phyloP scores from a whole-genome alignment of 1,140 invertebrate species.

The Stegodyphus dumicola region DNA sequence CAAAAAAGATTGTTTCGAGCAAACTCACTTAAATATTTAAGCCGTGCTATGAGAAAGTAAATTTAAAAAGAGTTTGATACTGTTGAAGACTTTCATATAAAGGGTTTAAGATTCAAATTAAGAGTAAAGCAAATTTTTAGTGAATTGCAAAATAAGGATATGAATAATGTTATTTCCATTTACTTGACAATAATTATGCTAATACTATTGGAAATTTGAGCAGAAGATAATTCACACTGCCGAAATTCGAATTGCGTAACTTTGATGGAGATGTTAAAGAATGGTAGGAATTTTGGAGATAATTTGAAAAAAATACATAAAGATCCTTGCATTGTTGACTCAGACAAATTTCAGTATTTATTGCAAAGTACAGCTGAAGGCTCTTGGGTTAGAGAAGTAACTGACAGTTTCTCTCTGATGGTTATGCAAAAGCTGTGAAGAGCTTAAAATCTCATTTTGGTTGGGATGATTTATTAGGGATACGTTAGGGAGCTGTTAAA shows the following conservation, averaged over 20 bases:
- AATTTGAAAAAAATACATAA: conserved; percentile 66
- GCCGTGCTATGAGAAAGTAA: background rate
- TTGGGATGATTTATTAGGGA: conserved; percentile 32
- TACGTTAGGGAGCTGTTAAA: conserved; percentile 62
- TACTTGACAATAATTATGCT: background rate
- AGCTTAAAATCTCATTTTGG: conserved; percentile 58
- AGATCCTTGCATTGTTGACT: conserved; percentile 58
- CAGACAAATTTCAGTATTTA: conserved; percentile 65
- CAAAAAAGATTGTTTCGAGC: background rate
- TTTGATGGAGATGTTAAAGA: conserved; percentile 62
- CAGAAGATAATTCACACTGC: background rate
- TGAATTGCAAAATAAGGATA: background rate
- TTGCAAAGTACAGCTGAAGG: conserved; percentile 21
- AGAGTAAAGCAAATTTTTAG: background rate
- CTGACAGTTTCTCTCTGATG: conserved; percentile 60
- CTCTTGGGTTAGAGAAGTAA: conserved; percentile 40
- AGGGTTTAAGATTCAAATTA: background rate
- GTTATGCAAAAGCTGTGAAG: conserved; percentile 42
- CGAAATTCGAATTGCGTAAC: background rate
- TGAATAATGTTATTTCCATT: background rate
- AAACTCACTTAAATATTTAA: background rate
- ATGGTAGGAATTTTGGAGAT: conserved; percentile 65
- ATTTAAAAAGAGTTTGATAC: background rate
- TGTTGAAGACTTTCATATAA: background rate
- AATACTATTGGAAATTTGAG: background rate